Percentiles rank a stretch among this genome's conserved stretches.
Evolutionary conservation across 2,797 vertebrate genomes (phyloP).

Genomic region (Tokudaia muenninki): DNA sequence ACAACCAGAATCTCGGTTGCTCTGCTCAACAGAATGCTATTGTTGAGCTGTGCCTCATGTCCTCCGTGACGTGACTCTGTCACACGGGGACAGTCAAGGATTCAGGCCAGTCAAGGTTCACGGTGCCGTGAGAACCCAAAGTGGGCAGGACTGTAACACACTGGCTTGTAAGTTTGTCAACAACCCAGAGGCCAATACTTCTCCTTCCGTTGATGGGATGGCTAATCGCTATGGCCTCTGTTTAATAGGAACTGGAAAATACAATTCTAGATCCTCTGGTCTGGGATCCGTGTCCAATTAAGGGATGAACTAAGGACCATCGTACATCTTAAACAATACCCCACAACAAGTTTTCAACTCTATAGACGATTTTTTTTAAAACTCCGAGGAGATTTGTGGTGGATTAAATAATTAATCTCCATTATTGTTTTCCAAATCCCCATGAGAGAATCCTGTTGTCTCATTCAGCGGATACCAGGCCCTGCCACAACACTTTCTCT

Average conservation of each 20-base stretch:
- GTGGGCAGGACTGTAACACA: neutral
- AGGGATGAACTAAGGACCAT: neutral
- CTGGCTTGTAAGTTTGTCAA: neutral
- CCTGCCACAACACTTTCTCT: neutral
- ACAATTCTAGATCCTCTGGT: neutral
- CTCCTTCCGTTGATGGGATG: neutral
- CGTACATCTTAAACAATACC: neutral
- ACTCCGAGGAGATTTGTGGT: neutral
- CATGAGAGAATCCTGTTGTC: neutral
- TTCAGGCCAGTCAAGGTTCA: neutral
- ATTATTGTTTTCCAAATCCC: neutral
- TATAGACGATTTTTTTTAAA: neutral
- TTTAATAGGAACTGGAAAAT: neutral
- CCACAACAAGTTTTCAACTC: neutral
- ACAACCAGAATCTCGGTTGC: neutral
- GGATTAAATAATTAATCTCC: neutral
- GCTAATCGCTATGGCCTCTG: neutral
- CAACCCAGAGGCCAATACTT: accelerated
- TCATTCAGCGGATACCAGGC: neutral
- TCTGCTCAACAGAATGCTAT: neutral
- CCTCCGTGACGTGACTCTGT: neutral
- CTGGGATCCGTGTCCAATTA: neutral
- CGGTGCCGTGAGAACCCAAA: neutral
- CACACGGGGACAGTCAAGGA: neutral
- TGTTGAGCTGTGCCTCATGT: neutral